A percentile compares a stretch with the other conserved stretches of the same genome.
Conservation (phyloP, 2,888 invertebrate species). For the Syrphus vitripennis region DNA sequence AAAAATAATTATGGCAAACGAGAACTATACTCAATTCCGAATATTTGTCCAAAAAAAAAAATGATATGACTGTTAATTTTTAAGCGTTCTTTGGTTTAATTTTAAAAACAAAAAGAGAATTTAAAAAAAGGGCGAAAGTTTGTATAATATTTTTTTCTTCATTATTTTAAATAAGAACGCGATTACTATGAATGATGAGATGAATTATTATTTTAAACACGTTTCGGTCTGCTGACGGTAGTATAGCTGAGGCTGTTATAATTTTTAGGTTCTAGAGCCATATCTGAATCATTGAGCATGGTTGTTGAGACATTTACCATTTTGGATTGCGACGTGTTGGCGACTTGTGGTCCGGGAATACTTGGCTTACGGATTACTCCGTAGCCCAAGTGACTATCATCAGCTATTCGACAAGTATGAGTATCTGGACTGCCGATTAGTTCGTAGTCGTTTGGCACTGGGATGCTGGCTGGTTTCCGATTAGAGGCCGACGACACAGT, state of each 20-base stretch:
- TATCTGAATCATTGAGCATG: constrained; percentile 75
- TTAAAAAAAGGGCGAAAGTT: background rate
- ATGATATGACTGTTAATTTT: constrained; percentile 19
- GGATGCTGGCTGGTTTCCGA: constrained; percentile 75
- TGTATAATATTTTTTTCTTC: constrained; percentile 16
- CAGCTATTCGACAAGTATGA: constrained; percentile 87
- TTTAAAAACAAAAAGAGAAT: constrained; percentile 17
- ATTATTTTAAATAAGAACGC: constrained; percentile 39
- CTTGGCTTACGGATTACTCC: constrained; percentile 88
- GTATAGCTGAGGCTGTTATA: constrained; percentile 91
- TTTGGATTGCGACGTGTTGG: constrained; percentile 74
- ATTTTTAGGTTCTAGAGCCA: constrained; percentile 85
- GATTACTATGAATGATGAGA: constrained; percentile 16
- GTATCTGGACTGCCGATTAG: constrained; percentile 86
- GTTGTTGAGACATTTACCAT: constrained; percentile 58
- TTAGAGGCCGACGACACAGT: constrained; percentile 82
- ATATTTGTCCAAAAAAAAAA: constrained; percentile 24
- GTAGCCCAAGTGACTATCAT: constrained; percentile 91
- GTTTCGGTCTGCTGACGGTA: constrained; percentile 91
- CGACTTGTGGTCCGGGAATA: constrained; percentile 82
- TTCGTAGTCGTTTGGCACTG: constrained; percentile 88
- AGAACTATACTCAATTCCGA: constrained; percentile 63
- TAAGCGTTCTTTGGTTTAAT: constrained; percentile 66
- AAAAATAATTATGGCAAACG: constrained; percentile 67
- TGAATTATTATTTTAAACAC: constrained; percentile 83